phyloP scores from a whole-genome alignment of 92 coral and sea anemone genomes.

The Anthopleura xanthogrammica region DNA sequence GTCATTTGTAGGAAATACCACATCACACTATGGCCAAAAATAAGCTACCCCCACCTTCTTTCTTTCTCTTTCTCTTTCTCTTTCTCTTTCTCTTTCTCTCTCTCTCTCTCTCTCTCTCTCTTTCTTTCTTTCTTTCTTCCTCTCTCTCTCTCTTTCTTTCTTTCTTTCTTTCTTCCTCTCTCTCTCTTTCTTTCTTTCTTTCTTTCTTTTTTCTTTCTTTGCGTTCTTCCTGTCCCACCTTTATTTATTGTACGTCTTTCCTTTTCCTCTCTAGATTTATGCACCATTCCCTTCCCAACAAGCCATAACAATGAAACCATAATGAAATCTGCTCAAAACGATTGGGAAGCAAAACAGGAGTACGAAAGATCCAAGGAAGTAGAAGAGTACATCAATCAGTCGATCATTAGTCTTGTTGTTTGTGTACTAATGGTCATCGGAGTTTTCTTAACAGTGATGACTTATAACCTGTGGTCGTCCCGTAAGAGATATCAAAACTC shows the following conservation, averaged over 20 bases:
- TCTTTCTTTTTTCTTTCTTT: no score
- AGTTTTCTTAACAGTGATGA: constrained; percentile 28
- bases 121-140: no score
- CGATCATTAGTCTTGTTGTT: constrained; percentile 12
- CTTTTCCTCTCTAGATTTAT: neutral
- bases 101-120: no score
- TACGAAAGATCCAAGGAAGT: neutral
- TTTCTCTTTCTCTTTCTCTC: no score
- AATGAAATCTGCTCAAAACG: neutral
- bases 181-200: neutral
- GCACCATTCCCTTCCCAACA: neutral
- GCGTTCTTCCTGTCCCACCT: neutral
- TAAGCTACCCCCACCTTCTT: no score
- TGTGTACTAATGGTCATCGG: constrained; percentile 12
- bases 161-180: neutral
- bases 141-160: neutral
- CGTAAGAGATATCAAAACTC: constrained; percentile 18
- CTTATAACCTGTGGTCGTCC: constrained; percentile 22
- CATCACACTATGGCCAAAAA: no score
- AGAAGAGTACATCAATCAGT: neutral
- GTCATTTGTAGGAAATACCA: no score
- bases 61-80: no score
- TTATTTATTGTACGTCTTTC: no score
- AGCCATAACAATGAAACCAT: neutral
- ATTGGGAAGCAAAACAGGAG: neutral